Conservation (phyloP, 2,113 vertebrate species). For the Eulemur rufifrons region DNA sequence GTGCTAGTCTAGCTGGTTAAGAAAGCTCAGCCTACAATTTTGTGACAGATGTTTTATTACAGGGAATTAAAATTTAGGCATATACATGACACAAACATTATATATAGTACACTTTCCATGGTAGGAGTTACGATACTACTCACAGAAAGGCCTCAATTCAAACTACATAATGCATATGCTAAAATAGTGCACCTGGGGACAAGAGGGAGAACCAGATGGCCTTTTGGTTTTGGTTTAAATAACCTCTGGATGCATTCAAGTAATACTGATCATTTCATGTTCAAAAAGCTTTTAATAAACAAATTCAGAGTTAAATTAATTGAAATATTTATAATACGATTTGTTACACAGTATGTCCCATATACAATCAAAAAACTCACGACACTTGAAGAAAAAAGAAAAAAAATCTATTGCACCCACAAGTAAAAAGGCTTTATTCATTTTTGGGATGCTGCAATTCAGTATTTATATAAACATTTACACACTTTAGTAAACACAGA, state of each 20-base stretch:
- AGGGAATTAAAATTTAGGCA: constrained; percentile 82
- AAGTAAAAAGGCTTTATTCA: constrained; percentile 89
- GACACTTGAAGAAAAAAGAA: constrained; percentile 80
- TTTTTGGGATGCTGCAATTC: constrained; percentile 83
- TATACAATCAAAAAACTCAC: constrained; percentile 87
- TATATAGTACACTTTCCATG: constrained; percentile 83
- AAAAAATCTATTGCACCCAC: constrained; percentile 87
- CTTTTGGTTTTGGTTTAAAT: constrained; percentile 66
- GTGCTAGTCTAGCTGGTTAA: constrained; percentile 5
- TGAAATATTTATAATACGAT: constrained; percentile 89
- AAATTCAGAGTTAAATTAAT: constrained; percentile 89
- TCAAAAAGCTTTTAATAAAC: constrained; percentile 90
- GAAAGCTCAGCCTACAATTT: constrained; percentile 36
- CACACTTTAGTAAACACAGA: constrained; percentile 89
- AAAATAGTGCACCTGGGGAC: constrained; percentile 77
- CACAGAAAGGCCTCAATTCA: constrained; percentile 79
- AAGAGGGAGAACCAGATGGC: constrained; percentile 62
- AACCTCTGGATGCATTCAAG: constrained; percentile 82
- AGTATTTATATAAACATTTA: constrained; percentile 88
- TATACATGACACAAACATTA: constrained; percentile 84
- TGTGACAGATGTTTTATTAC: constrained; percentile 85
- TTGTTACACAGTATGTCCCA: constrained; percentile 88
- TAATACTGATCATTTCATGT: constrained; percentile 87
- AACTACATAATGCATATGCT: constrained; percentile 77
- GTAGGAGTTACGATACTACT: constrained; percentile 77